A percentile compares a stretch with the other conserved stretches of the same genome.
These are phyloP conservation scores for Eumacrocentrus americanus DNA, from an alignment of 2,888 invertebrate species.

Conservation along the genomic window DNA sequence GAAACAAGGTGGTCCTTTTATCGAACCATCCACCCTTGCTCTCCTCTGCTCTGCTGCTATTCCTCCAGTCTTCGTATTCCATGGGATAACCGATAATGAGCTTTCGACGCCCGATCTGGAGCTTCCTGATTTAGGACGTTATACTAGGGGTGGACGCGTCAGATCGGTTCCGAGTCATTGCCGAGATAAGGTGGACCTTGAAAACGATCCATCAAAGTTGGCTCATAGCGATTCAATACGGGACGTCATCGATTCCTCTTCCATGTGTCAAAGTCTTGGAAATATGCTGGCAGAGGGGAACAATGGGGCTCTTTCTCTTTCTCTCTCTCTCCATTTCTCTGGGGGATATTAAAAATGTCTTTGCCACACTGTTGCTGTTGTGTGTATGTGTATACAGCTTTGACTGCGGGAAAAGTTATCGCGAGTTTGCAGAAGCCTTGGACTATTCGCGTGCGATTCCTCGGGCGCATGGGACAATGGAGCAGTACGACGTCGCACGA, in stretches of 20 bases:
- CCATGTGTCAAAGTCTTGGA: conserved; percentile 5
- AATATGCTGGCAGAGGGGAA: neutral
- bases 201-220: conserved; percentile 23
- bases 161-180: no score
- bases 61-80: neutral
- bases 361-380: neutral
- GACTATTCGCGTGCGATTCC: neutral
- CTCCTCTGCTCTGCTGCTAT: neutral
- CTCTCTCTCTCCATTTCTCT: no score
- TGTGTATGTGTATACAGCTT: no score
- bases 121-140: conserved; percentile 17
- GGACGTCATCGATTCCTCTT: conserved; percentile 13
- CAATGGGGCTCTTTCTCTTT: no score
- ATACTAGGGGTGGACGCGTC: no score
- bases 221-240: conserved; percentile 10
- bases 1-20: conserved; percentile 22
- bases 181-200: conserved; percentile 17
- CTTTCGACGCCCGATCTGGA: conserved; percentile 22
- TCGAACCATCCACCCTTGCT: conserved; percentile 9
- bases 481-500: conserved; percentile 10
- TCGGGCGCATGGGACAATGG: conserved; percentile 4
- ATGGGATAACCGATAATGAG: conserved; percentile 30
- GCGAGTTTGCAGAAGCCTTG: neutral
- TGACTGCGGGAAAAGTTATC: conserved; percentile 3
- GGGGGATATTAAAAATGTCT: neutral